Percentiles rank a stretch among this genome's conserved stretches.
Conservation (phyloP, 2,113 vertebrate species). For the Notarius quadriscutis region DNA sequence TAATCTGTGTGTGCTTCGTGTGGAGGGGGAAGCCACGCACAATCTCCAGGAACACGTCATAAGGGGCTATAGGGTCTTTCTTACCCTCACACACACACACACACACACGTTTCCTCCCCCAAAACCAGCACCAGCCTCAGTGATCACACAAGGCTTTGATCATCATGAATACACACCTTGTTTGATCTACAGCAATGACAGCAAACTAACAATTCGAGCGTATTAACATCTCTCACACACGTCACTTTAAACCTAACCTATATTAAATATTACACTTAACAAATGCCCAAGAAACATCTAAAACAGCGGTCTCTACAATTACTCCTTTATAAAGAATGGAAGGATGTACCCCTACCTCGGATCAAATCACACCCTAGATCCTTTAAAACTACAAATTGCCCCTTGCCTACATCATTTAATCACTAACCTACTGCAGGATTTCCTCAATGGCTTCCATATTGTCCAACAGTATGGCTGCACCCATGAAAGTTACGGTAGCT, state of each 20-base stretch:
- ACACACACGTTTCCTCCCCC: constrained; percentile 11
- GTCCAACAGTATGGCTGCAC: background rate
- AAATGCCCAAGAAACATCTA: background rate
- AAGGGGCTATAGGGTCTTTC: constrained; percentile 11
- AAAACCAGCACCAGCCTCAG: background rate
- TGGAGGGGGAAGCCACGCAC: constrained; percentile 8
- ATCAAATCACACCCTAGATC: background rate
- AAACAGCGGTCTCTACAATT: background rate
- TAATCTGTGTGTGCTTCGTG: constrained; percentile 50
- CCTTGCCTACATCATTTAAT: background rate
- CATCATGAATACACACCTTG: constrained; percentile 38
- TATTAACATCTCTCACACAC: constrained; percentile 38
- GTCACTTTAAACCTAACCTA: constrained; percentile 12
- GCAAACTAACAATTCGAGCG: constrained; percentile 39
- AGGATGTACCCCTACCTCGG: background rate
- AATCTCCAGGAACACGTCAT: constrained; percentile 34
- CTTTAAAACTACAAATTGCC: background rate
- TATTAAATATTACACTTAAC: background rate
- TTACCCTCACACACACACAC: constrained; percentile 1
- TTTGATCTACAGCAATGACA: constrained; percentile 41
- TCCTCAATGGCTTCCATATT: background rate
- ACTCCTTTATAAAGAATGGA: background rate
- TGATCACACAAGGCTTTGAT: constrained; percentile 41
- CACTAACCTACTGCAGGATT: background rate
- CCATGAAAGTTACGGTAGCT: too few species aligned